Evolutionary conservation across 2,888 invertebrate genomes (phyloP).

Genomic region (Drosophila nigricruria): DNA sequence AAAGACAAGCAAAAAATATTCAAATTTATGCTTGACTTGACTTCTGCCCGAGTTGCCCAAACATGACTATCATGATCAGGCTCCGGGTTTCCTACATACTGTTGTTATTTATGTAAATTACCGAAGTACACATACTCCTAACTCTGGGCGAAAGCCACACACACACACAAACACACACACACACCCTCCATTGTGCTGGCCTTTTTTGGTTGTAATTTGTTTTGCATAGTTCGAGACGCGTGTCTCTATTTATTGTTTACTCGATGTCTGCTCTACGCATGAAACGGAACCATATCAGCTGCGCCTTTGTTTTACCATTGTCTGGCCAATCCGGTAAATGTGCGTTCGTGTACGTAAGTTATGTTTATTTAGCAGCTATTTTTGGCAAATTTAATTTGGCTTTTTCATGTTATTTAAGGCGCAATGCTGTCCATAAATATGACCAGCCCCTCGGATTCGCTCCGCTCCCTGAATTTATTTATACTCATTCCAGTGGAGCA

Average conservation of each 20-base stretch:
- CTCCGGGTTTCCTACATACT: slow-evolving; percentile 36
- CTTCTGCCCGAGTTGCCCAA: slow-evolving; percentile 40
- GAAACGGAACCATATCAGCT: slow-evolving; percentile 9
- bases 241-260: slow-evolving; percentile 74
- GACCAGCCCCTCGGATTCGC: background rate
- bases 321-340: slow-evolving; percentile 52
- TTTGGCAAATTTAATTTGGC: slow-evolving; percentile 60
- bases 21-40: slow-evolving; percentile 75
- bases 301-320: slow-evolving; percentile 56
- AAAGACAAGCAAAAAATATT: slow-evolving; percentile 66
- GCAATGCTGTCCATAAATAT: slow-evolving; percentile 19
- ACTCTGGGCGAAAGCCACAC: slow-evolving; percentile 4
- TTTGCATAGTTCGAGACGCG: slow-evolving; percentile 76
- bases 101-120: slow-evolving; percentile 73
- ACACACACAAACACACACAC: slow-evolving; percentile 2
- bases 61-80: slow-evolving; percentile 44
- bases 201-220: slow-evolving; percentile 58
- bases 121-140: slow-evolving; percentile 11
- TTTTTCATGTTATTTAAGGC: slow-evolving; percentile 48
- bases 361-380: slow-evolving; percentile 51
- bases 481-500: slow-evolving; percentile 29
- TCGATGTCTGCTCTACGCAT: slow-evolving; percentile 32
- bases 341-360: slow-evolving; percentile 21
- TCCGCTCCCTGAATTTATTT: slow-evolving; percentile 52
- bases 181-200: slow-evolving; percentile 11